Base-by-base conservation (phyloP, 1,140 invertebrate genomes). In the Antheraea mylitta region DNA sequence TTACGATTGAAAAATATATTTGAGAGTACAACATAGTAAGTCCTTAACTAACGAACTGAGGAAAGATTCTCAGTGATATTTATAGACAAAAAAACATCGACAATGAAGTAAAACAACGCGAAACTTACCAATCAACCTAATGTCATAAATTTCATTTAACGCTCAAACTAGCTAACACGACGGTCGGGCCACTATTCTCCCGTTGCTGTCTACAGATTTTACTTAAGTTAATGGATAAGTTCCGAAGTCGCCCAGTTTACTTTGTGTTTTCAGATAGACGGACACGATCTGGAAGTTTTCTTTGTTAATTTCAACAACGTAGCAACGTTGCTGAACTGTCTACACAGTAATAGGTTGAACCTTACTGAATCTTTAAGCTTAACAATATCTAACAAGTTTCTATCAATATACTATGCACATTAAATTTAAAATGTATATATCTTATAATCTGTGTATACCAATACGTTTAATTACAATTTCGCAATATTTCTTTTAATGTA, bases 171-270 rank as follows among this genome's bases (percentile, higher is more conserved):
- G 70, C 77, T 74, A 87, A 80, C 75, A 79, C 75, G 75, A 75
- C 70, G 75, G 70, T 66, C 70, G 67, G 81, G 77, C 77, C 78
- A 85, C 79, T 86, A 82, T 85, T 85, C 81, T 84, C 82, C 81
- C 76, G 77, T 75, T 85, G 85, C 85, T 87, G 86, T 90, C 90
- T 90, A 90, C 87, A 89, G 88, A 90, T 92, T 87, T 86, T 90
- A 92, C 90, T 92, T 88, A 92, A 90, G 80, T 90, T 92, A 92
- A 92, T 92, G 88, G 90, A 88, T 88, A 92, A 92, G 90, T 92
- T 92, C 83, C 79, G 81, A 86, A 91, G 84, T 85, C 83, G 83
- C 80, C 77, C 81, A 90, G 90, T 90, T 92, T 90, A 90, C 88
- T 92, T 90, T 89, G 87, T 90, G 85, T 90, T 89, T 87, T 83